Conservation (phyloP, 2,888 invertebrate species). For the Callyntrura guangdongensis region DNA sequence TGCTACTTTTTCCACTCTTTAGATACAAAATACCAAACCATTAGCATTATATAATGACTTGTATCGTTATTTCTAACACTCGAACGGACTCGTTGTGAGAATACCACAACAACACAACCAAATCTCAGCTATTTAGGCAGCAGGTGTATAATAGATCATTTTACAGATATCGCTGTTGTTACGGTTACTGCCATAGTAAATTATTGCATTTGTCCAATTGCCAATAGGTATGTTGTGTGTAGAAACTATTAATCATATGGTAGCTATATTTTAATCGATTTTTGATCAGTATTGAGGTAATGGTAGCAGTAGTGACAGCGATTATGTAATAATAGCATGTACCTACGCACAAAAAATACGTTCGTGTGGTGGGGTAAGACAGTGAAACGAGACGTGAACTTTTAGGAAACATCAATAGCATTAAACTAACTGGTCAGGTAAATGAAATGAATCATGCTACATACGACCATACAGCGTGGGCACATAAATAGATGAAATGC, state of each 20-base stretch:
- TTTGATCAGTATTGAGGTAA: neutral
- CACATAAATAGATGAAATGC: neutral
- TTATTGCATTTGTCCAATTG: too few species aligned
- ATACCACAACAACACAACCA: too few species aligned
- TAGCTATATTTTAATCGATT: neutral
- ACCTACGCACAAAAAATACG: neutral
- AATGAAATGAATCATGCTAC: neutral
- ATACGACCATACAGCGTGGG: neutral
- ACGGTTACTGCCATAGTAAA: too few species aligned
- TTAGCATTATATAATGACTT: too few species aligned
- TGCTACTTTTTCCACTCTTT: neutral
- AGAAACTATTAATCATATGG: neutral
- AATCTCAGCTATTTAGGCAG: too few species aligned
- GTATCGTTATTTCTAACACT: too few species aligned
- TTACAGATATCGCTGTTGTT: too few species aligned
- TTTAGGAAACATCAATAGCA: neutral
- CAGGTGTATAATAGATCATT: too few species aligned
- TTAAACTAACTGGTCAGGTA: conserved; percentile 2
- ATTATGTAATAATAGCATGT: neutral
- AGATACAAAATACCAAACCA: too few species aligned
- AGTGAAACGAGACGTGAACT: neutral
- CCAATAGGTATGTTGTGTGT: too few species aligned
- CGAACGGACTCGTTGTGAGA: too few species aligned
- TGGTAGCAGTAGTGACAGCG: neutral
- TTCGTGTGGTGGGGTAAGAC: neutral